Base-by-base conservation (phyloP, 2,888 invertebrate genomes). In the Chouioia cunea region DNA sequence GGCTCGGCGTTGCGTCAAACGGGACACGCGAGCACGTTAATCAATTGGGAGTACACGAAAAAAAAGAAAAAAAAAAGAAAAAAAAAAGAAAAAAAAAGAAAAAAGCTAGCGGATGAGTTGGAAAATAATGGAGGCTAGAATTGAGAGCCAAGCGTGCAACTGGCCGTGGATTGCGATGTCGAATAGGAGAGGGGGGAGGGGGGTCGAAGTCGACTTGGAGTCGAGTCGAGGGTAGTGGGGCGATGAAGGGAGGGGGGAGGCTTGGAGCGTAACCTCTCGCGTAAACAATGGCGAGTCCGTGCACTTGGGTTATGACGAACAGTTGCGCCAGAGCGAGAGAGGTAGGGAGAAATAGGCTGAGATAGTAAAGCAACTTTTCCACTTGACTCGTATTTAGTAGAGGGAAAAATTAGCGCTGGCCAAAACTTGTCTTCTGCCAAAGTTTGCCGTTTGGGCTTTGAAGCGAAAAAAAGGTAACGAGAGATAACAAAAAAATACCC, bases 251-350 rank as follows among this genome's bases (percentile, higher is more conserved):
- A 70, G 68, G 69, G 73, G 65, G 69, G 58, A 64, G 56, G 50
- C 70, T n/a, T n/a, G n/a, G n/a, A n/a, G n/a, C n/a, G 58, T 60
- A 73, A 70, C 73, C 77, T 80, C 81, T 82, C 80, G 85, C 85
- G 85, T 85, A 85, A 83, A 86, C 86, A 86, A 86, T 86, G 82
- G 85, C 83, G 82, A n/a, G n/a, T n/a, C n/a, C 78, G 77, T 76
- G 76, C 73, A 78, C 77, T 78, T 79, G 46, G 71, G 59, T 67
- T 68, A 71, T 65, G 66, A 71, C 63, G 71, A 71, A 71, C 71
- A 64, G 70, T 66, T 52, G 12, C 44, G 62, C 50, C 47, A 52
- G 43, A 50, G 47, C 50, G 36, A 62, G 65, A 67, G 53, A 67
- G 63, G 54, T 15, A 43, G 66, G 48, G 47, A 50, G 63, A 58